A percentile compares a stretch with the other conserved stretches of the same genome.
Evolutionary conservation across 2,113 vertebrate genomes (phyloP).

Genomic region (Limnothrissa miodon): DNA sequence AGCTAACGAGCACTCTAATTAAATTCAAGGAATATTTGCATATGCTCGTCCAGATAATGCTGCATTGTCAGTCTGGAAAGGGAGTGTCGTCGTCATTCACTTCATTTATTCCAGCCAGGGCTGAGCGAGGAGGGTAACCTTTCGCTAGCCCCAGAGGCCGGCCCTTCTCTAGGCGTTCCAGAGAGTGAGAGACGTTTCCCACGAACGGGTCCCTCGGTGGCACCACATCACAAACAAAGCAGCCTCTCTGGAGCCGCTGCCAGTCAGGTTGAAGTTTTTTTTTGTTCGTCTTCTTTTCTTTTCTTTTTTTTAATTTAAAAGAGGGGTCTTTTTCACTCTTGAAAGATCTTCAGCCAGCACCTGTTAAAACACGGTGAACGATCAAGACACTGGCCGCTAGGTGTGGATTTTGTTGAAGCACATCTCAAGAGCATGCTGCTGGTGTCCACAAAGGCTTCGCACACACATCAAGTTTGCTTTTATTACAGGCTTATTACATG

Average conservation of each 20-base stretch:
- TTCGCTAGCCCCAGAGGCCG: background rate
- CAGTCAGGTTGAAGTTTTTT: background rate
- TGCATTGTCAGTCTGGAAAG: background rate
- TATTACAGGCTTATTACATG: slow-evolving; percentile 8
- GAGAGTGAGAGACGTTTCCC: background rate
- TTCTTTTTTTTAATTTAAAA: background rate
- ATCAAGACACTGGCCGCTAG: background rate
- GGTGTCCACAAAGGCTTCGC: background rate
- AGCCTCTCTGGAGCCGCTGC: background rate
- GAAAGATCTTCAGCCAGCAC: background rate
- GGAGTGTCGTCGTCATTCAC: background rate
- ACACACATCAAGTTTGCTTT: background rate
- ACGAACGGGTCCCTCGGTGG: background rate
- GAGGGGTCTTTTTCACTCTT: background rate
- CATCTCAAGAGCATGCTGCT: background rate
- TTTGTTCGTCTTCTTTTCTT: too few species aligned
- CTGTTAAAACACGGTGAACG: background rate
- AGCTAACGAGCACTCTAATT: background rate
- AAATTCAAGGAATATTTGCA: slow-evolving; percentile 3
- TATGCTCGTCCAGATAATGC: background rate
- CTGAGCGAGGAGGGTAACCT: background rate
- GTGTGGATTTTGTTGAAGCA: background rate
- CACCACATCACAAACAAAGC: slow-evolving; percentile 6
- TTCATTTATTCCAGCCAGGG: background rate
- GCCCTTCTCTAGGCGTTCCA: background rate